Percentiles rank a stretch among this genome's conserved stretches.
phyloP scores from a whole-genome alignment of 2,113 vertebrate species.

The Malurus melanocephalus region DNA sequence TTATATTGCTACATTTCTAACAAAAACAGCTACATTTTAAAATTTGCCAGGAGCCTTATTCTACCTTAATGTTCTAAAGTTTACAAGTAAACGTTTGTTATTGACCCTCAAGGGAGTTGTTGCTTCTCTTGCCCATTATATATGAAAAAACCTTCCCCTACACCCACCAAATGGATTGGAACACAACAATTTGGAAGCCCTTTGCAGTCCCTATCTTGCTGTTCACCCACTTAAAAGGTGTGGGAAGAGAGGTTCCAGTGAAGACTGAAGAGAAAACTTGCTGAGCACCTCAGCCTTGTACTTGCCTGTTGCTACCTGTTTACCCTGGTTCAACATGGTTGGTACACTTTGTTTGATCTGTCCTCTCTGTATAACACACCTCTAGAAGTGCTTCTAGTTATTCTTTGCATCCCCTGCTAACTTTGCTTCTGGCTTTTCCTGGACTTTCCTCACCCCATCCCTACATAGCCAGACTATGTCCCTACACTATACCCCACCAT shows the following conservation, averaged over 20 bases:
- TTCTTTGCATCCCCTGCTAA: not conserved
- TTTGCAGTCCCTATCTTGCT: not conserved
- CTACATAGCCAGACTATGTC: not conserved
- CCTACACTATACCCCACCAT: too few relatives aligned
- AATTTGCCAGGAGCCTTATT: not conserved
- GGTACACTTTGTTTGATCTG: not conserved
- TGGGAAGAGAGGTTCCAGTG: not conserved
- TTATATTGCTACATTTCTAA: not conserved
- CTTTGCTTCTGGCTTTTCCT: not conserved
- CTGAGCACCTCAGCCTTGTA: too few relatives aligned
- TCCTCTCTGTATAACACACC: not conserved
- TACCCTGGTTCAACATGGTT: not conserved
- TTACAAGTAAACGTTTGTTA: not conserved
- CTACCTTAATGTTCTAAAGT: not conserved
- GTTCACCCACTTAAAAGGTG: too few relatives aligned
- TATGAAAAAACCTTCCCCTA: not conserved
- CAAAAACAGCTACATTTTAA: not conserved
- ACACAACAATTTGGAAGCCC: too few relatives aligned
- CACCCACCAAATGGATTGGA: fast-evolving
- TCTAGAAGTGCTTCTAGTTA: not conserved
- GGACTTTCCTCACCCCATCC: not conserved
- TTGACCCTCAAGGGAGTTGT: not conserved
- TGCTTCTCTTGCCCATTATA: fast-evolving
- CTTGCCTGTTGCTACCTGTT: not conserved
- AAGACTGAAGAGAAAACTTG: not conserved